These are phyloP conservation scores for Ectemnius cavifrons DNA, from an alignment of 2,888 invertebrate genomes.

Conservation along the genomic window DNA sequence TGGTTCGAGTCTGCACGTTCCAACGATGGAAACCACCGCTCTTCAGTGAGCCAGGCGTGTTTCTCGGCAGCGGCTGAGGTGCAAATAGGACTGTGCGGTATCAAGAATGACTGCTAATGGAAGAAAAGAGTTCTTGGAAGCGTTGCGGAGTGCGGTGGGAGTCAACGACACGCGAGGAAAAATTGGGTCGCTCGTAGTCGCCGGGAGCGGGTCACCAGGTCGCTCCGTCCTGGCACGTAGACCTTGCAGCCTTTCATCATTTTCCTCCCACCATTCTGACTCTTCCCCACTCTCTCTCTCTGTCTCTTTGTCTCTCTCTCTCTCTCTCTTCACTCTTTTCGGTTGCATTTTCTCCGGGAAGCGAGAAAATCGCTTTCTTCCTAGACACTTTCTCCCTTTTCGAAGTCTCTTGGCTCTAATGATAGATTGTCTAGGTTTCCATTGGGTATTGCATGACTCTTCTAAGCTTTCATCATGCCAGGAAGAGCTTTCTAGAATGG, in stretches of 20 bases:
- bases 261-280: not conserved
- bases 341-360: not conserved
- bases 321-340: not conserved
- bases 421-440: no score
- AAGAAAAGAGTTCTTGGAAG: not conserved
- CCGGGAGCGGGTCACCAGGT: conserved; percentile 14
- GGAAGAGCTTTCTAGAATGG: no score
- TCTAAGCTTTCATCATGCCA: no score
- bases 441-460: no score
- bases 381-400: no score
- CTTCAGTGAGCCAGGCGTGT: not conserved
- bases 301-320: not conserved
- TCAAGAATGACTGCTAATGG: conserved; percentile 2
- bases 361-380: conserved; percentile 4
- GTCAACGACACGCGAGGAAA: conserved; percentile 27
- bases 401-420: no score
- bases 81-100: not conserved
- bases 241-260: conserved; percentile 3
- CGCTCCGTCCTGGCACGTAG: conserved; percentile 10
- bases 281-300: not conserved
- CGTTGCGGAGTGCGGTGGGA: not conserved
- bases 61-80: not conserved
- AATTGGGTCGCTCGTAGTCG: conserved; percentile 23
- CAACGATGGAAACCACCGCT: not conserved
- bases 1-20: not conserved